Evolutionary conservation across 2,888 invertebrate genomes (phyloP), one percentile per base, ranked within the genome.

Genomic region (Athetis lepigone): DNA sequence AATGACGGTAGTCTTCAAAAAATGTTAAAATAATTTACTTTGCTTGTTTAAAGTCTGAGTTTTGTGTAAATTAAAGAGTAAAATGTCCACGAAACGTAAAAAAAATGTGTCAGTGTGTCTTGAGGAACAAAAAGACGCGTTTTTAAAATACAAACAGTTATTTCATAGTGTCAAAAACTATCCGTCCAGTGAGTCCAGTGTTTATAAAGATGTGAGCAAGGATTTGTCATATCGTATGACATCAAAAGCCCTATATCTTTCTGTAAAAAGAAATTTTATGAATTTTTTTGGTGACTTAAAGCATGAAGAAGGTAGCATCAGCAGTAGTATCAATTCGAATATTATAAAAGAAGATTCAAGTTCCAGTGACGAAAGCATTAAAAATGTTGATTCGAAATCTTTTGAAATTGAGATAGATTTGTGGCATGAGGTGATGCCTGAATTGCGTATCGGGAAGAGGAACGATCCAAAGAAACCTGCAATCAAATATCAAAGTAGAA

Each of bases 261-360:
- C 42, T 23, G 21, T 9, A 43, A 43, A 43, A 23, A 43, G 23
- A 43, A 6, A 43, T 23, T 43, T 43, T n/a, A 43, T 43, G 13
- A n/a, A 29, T 13, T 43, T 43, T 23, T 21, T 43, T 43, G 43
- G 43, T n/a, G 43, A 43, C 7, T 43, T 23, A 3, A 43, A n/a
- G 19, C n/a, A 23, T 21, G 21, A 21, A 13, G 13, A 42, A 40
- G 19, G 11, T 21, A 42, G 13, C 21, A 21, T 42, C 19, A 42
- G 42, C 21, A 42, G 42, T 11, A 40, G 40, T 19, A 40, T 18
- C 13, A 21, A 13, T 21, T 42, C n/a, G n/a, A n/a, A n/a, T n/a
- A n/a, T 21, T 42, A 13, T 21, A 42, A 13, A 42, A 21, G 42
- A 11, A 21, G 21, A 42, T 42, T 42, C 42, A 21, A 42, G 42